phyloP scores from a whole-genome alignment of 2,113 vertebrate genomes.

The Platysternon megacephalum region DNA sequence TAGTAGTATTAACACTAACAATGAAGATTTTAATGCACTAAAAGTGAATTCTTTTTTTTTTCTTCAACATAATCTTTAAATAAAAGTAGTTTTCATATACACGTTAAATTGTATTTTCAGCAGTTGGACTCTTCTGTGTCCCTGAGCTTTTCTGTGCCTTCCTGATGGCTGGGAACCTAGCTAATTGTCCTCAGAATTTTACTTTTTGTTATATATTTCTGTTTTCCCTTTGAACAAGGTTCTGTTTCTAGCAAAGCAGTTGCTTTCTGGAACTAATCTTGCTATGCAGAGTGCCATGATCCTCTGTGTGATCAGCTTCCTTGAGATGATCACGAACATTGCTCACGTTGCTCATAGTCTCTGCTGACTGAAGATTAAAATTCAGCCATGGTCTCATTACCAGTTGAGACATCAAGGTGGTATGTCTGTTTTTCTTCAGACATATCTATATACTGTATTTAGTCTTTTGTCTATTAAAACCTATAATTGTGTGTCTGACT shows the following conservation, averaged over 20 bases:
- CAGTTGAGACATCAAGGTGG: neutral
- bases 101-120: neutral
- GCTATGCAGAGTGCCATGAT: neutral
- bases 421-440: too few species aligned
- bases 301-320: neutral
- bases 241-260: neutral
- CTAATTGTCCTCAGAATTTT: neutral
- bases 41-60: neutral
- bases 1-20: neutral
- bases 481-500: neutral
- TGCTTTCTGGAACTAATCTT: neutral
- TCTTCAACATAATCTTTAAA: neutral
- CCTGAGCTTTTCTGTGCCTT: neutral
- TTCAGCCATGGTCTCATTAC: neutral
- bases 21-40: neutral
- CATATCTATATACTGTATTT: neutral
- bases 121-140: neutral
- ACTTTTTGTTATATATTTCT: neutral
- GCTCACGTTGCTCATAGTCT: rapidly evolving
- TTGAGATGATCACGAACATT: neutral
- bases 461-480: neutral
- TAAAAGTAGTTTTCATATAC: neutral
- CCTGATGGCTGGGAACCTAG: neutral
- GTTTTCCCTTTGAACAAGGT: neutral
- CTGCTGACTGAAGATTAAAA: neutral